Evolutionary conservation across 2,797 vertebrate genomes (phyloP).

Genomic region (Heliangelus exortis): DNA sequence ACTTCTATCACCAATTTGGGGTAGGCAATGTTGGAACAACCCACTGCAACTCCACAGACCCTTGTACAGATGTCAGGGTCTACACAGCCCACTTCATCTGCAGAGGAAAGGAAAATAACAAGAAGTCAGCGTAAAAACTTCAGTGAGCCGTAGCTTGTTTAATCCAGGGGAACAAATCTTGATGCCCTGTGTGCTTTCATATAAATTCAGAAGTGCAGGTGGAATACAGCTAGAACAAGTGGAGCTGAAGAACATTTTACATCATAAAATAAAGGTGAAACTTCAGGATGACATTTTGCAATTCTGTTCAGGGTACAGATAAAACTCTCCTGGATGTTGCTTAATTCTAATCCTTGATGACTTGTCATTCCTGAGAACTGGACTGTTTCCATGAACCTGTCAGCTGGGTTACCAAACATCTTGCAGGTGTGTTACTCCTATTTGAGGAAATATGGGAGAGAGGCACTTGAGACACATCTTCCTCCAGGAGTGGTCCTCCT

Average conservation of each 20-base stretch:
- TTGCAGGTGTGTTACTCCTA: background rate
- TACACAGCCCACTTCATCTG: slow-evolving; percentile 93
- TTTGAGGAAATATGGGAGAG: background rate
- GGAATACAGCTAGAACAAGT: background rate
- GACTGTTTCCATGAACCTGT: background rate
- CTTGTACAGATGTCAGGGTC: slow-evolving; percentile 84
- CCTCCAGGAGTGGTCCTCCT: background rate
- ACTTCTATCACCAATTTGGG: slow-evolving; percentile 89
- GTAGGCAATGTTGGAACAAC: slow-evolving; percentile 96
- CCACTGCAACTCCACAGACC: slow-evolving; percentile 87
- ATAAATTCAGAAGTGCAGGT: background rate
- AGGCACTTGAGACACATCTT: background rate
- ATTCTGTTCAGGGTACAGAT: background rate
- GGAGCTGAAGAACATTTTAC: background rate
- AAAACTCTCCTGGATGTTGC: background rate
- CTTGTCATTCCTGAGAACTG: background rate
- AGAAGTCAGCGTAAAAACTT: background rate
- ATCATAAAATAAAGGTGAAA: background rate
- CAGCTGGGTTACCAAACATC: background rate
- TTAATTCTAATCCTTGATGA: background rate
- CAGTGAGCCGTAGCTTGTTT: background rate
- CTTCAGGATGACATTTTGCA: background rate
- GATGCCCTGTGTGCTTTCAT: accelerated
- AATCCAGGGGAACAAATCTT: background rate
- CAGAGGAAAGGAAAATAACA: background rate